A percentile compares a stretch with the other conserved stretches of the same genome.
These are phyloP conservation scores for Silurus aristotelis DNA, from an alignment of 2,797 vertebrate species.

Conservation along the genomic window DNA sequence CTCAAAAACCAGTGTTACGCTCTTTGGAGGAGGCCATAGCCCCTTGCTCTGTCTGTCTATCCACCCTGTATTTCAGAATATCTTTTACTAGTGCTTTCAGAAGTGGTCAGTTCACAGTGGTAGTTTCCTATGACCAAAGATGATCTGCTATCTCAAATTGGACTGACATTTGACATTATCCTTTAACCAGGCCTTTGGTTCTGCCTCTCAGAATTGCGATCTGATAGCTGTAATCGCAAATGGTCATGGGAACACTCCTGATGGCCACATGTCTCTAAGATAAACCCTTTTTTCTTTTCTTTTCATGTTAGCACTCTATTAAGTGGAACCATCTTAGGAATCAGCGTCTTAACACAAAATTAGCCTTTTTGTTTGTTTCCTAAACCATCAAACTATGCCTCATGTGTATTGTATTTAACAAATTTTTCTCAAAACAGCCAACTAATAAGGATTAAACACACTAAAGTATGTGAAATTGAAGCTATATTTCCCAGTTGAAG, in stretches of 20 bases:
- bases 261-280: background rate
- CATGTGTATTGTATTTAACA: too few species aligned
- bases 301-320: background rate
- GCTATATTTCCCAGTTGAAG: background rate
- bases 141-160: too few species aligned
- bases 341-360: background rate
- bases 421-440: too few species aligned
- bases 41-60: too few species aligned
- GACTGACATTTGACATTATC: too few species aligned
- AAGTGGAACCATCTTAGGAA: background rate
- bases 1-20: too few species aligned
- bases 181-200: background rate
- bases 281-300: background rate
- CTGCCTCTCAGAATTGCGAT: background rate
- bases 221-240: background rate
- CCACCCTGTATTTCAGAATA: too few species aligned
- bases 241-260: background rate
- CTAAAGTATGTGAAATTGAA: background rate
- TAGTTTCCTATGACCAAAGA: too few species aligned
- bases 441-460: too few species aligned
- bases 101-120: too few species aligned
- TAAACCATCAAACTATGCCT: background rate
- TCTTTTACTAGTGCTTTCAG: background rate
- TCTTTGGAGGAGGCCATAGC: too few species aligned
- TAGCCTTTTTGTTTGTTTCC: background rate